Conservation (phyloP, 2,113 vertebrate species). For the Pelvicachromis taeniatus region DNA sequence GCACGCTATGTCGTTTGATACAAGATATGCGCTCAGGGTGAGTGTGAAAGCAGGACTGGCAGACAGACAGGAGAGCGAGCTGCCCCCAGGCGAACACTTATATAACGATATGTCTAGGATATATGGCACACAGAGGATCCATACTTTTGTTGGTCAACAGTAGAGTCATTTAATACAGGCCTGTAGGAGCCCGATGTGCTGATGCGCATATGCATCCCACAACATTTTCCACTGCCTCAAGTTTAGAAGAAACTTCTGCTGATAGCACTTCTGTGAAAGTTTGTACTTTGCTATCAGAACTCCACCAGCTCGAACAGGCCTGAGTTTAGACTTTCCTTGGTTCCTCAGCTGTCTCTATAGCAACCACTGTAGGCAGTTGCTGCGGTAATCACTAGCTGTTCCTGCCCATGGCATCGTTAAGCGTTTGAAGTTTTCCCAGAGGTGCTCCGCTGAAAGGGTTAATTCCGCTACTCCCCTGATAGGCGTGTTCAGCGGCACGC, state of each 20-base stretch:
- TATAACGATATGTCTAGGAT: slow-evolving; percentile 64
- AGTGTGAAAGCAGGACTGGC: slow-evolving; percentile 40
- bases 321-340: slow-evolving; percentile 53
- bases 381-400: slow-evolving; percentile 56
- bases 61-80: slow-evolving; percentile 44
- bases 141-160: slow-evolving; percentile 64
- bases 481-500: slow-evolving; percentile 23
- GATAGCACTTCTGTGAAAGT: slow-evolving; percentile 64
- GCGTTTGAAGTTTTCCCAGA: slow-evolving; percentile 66
- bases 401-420: slow-evolving; percentile 61
- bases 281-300: slow-evolving; percentile 33
- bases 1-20: slow-evolving; percentile 49
- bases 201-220: slow-evolving; percentile 68
- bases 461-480: slow-evolving; percentile 42
- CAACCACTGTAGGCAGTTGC: slow-evolving; percentile 69
- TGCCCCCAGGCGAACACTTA: slow-evolving; percentile 63
- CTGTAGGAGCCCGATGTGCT: slow-evolving; percentile 66
- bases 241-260: slow-evolving; percentile 60
- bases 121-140: slow-evolving; percentile 68
- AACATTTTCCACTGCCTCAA: slow-evolving; percentile 60
- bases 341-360: slow-evolving; percentile 73
- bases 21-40: slow-evolving; percentile 43
- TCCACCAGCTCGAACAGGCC: slow-evolving; percentile 21
- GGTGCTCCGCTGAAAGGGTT: slow-evolving; percentile 64
- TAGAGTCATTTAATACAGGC: slow-evolving; percentile 61